Evolutionary conservation across 2,797 vertebrate genomes (phyloP).

Genomic region (Neostethus bicornis): DNA sequence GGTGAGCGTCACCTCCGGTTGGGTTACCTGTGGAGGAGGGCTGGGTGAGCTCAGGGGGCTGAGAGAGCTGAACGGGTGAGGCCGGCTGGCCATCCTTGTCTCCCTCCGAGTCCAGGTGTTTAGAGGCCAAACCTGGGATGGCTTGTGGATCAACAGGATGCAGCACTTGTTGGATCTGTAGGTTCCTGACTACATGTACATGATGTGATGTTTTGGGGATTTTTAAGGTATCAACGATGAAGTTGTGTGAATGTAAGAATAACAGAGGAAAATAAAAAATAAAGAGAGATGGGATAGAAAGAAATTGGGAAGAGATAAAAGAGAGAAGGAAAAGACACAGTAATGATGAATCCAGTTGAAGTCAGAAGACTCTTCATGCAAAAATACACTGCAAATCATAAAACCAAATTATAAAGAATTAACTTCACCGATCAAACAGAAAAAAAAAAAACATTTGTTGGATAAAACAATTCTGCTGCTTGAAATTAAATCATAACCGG

Average conservation of each 20-base stretch:
- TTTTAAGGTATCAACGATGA: not conserved
- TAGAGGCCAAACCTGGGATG: slow-evolving; percentile 84
- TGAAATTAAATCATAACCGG: slow-evolving; percentile 48
- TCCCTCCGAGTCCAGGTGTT: slow-evolving; percentile 82
- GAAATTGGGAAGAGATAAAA: slow-evolving; percentile 45
- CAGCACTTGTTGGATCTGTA: slow-evolving; percentile 86
- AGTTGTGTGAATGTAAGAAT: slow-evolving; percentile 18
- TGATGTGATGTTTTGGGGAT: slow-evolving; percentile 1
- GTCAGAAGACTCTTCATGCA: slow-evolving; percentile 63
- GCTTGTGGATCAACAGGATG: slow-evolving; percentile 85
- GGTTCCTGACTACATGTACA: slow-evolving; percentile 83
- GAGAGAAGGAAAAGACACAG: slow-evolving; percentile 55
- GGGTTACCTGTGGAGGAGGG: slow-evolving; percentile 93
- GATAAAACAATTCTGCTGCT: slow-evolving; percentile 24
- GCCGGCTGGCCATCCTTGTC: slow-evolving; percentile 77
- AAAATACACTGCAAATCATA: slow-evolving; percentile 36
- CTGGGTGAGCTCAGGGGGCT: slow-evolving; percentile 77
- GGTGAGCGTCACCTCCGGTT: slow-evolving; percentile 42
- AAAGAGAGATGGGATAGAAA: slow-evolving; percentile 33
- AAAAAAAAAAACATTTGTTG: slow-evolving; percentile 22
- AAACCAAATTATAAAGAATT: slow-evolving; percentile 34
- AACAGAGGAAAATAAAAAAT: not conserved
- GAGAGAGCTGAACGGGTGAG: slow-evolving; percentile 80
- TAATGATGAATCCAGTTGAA: slow-evolving; percentile 4
- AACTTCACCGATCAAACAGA: slow-evolving; percentile 24